phyloP scores from a whole-genome alignment of 2,888 invertebrate species.

The Himalopsyche japonica region DNA sequence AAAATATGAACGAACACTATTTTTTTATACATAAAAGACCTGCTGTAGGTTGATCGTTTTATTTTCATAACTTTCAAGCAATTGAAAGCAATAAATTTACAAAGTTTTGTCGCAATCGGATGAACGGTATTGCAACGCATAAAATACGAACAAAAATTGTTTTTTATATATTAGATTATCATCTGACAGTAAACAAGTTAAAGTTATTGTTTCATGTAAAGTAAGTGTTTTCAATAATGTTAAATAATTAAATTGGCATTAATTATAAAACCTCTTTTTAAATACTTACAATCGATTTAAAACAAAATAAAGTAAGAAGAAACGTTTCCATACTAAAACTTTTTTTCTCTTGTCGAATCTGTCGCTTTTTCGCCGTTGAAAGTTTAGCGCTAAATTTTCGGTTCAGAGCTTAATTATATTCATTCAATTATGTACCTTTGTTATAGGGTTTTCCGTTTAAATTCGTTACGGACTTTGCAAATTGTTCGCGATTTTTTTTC shows the following conservation, averaged over 20 bases:
- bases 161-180: too few relatives aligned
- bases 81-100: too few relatives aligned
- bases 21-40: too few relatives aligned
- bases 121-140: too few relatives aligned
- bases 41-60: too few relatives aligned
- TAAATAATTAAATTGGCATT: neutral
- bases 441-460: neutral
- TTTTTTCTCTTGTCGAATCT: neutral
- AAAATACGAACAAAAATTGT: too few relatives aligned
- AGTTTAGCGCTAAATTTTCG: neutral
- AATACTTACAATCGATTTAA: neutral
- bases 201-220: too few relatives aligned
- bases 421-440: constrained; percentile 20
- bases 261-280: neutral
- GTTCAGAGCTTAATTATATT: constrained; percentile 17
- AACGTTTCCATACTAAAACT: neutral
- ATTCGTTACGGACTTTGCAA: neutral
- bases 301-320: neutral
- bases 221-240: too few relatives aligned
- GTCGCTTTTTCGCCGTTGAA: neutral
- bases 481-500: neutral
- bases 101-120: too few relatives aligned
- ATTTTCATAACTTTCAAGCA: too few relatives aligned
- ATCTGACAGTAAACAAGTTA: too few relatives aligned
- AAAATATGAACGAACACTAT: too few relatives aligned